Conservation (phyloP, 2,113 vertebrate species). For the Anguilla japonica region DNA sequence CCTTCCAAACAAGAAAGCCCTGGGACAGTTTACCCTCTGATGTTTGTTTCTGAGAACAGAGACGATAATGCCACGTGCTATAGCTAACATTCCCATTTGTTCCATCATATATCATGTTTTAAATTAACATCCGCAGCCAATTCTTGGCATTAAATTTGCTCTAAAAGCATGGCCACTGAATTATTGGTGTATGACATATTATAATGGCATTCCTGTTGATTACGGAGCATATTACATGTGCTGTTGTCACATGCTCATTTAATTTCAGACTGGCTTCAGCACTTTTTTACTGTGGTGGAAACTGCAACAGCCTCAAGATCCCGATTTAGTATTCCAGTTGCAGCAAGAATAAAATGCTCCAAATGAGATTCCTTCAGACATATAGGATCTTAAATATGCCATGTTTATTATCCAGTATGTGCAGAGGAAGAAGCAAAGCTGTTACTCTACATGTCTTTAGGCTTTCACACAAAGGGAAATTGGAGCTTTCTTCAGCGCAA, state of each 20-base stretch:
- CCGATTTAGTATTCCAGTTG: no score
- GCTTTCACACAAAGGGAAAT: no score
- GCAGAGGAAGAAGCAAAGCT: neutral
- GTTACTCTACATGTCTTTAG: no score
- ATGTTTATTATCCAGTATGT: neutral
- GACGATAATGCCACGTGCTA: neutral
- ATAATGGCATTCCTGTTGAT: neutral
- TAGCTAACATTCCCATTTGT: no score
- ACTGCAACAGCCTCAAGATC: no score
- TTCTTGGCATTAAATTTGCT: neutral
- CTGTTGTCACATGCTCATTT: no score
- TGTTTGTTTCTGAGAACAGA: neutral
- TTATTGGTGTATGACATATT: neutral
- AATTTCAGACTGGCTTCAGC: no score
- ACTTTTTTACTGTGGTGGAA: no score
- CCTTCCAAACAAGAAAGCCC: constrained; percentile 38
- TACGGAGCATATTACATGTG: neutral
- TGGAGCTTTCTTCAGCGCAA: no score
- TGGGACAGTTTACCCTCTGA: constrained; percentile 32
- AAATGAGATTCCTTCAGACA: neutral
- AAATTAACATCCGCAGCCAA: no score
- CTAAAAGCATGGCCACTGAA: neutral
- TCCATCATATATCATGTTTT: no score
- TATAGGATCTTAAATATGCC: neutral
- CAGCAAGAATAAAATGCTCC: neutral